These are phyloP conservation scores for Cottus gobio DNA, from an alignment of 2,113 vertebrate species.

Conservation along the genomic window DNA sequence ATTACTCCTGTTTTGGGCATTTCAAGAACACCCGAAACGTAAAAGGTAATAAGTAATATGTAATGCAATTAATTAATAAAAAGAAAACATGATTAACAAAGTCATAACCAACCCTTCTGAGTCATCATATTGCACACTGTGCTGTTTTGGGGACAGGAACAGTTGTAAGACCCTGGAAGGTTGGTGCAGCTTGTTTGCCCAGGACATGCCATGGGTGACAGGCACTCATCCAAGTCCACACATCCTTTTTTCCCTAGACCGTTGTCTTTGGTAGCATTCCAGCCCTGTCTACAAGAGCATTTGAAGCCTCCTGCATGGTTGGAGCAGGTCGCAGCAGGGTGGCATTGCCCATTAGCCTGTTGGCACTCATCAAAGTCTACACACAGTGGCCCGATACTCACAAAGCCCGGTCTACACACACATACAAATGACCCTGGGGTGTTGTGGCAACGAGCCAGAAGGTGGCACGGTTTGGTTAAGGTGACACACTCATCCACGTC, in stretches of 20 bases:
- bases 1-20: no score
- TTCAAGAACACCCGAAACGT: background rate
- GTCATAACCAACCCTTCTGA: slow-evolving; percentile 55
- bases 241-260: slow-evolving; percentile 74
- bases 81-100: slow-evolving; percentile 17
- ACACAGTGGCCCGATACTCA: slow-evolving; percentile 76
- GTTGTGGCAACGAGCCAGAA: slow-evolving; percentile 79
- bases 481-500: slow-evolving; percentile 83
- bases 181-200: slow-evolving; percentile 75
- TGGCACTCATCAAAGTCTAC: slow-evolving; percentile 85
- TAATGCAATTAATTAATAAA: background rate
- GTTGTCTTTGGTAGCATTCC: slow-evolving; percentile 64
- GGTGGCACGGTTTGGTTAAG: slow-evolving; percentile 72
- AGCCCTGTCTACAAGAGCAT: slow-evolving; percentile 80
- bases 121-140: slow-evolving; percentile 53
- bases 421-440: slow-evolving; percentile 84
- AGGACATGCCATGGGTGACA: slow-evolving; percentile 64
- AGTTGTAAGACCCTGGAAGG: slow-evolving; percentile 79
- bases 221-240: slow-evolving; percentile 82
- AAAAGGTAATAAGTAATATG: slow-evolving; percentile 2
- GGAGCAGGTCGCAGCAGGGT: slow-evolving; percentile 78
- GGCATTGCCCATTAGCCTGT: slow-evolving; percentile 73
- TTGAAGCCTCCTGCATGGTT: slow-evolving; percentile 79
- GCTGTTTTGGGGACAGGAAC: slow-evolving; percentile 72
- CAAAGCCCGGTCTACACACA: slow-evolving; percentile 74